Evolutionary conservation across 1,140 invertebrate species (phyloP).

Genomic region (Ceratosolen fusciceps): DNA sequence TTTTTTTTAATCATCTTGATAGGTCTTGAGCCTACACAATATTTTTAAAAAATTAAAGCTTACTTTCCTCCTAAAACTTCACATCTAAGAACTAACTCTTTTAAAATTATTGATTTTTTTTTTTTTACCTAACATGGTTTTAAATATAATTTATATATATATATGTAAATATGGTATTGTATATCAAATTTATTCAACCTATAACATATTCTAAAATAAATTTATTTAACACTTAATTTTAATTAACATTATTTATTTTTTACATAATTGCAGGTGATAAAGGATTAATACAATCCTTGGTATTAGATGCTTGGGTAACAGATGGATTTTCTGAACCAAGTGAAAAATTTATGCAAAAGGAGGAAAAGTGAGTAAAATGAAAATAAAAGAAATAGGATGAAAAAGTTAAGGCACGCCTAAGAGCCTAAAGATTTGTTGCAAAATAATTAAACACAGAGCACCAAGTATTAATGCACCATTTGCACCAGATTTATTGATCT

Average conservation of each 20-base stretch:
- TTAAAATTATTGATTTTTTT: too few relatives aligned
- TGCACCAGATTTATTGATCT: conserved; percentile 43
- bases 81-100: too few relatives aligned
- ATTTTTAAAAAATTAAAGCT: too few relatives aligned
- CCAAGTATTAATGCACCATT: conserved; percentile 44
- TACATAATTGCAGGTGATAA: conserved; percentile 78
- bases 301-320: conserved; percentile 86
- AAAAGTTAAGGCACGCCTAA: conserved; percentile 53
- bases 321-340: conserved; percentile 79
- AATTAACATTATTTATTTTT: not conserved
- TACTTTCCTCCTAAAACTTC: too few relatives aligned
- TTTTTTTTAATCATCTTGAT: too few relatives aligned
- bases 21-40: too few relatives aligned
- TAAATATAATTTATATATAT: too few relatives aligned
- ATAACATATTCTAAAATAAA: too few relatives aligned
- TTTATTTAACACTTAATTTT: too few relatives aligned
- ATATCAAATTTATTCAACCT: too few relatives aligned
- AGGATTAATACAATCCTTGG: conserved; percentile 83
- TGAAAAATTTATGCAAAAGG: conserved; percentile 66
- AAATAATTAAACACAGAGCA: conserved; percentile 41
- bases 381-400: conserved; percentile 22
- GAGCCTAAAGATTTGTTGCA: conserved; percentile 47
- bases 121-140: too few relatives aligned
- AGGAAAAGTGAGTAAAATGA: conserved; percentile 58
- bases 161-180: too few relatives aligned